These are phyloP conservation scores for Isoperla grammatica DNA, from an alignment of 2,888 invertebrate genomes.

Conservation along the genomic window DNA sequence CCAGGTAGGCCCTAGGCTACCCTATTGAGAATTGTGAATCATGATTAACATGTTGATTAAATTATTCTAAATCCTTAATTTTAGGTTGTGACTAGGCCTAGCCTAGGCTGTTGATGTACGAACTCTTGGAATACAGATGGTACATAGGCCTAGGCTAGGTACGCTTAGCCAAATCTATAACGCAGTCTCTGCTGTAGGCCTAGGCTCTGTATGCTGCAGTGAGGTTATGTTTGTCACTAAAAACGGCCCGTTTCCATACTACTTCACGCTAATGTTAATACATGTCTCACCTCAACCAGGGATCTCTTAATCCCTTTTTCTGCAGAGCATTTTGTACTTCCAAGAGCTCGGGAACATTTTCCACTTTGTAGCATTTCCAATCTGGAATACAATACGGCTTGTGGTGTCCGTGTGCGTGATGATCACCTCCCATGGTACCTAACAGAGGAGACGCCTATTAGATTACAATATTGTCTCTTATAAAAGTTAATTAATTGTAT, in stretches of 20 bases:
- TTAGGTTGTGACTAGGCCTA: too few relatives aligned
- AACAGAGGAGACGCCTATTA: neutral
- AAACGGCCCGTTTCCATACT: neutral
- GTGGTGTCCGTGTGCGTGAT: slow-evolving; percentile 49
- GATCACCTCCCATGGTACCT: slow-evolving; percentile 49
- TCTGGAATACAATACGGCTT: slow-evolving; percentile 64
- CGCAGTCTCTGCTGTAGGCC: too few relatives aligned
- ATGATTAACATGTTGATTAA: too few relatives aligned
- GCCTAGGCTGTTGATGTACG: too few relatives aligned
- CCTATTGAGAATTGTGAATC: too few relatives aligned
- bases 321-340: slow-evolving; percentile 60
- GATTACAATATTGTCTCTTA: too few relatives aligned
- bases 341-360: slow-evolving; percentile 60
- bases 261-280: neutral
- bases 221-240: neutral
- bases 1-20: too few relatives aligned
- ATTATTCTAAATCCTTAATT: too few relatives aligned
- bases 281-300: slow-evolving; percentile 76
- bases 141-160: neutral
- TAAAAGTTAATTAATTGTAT: too few relatives aligned
- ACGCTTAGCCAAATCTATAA: too few relatives aligned
- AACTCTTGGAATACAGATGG: too few relatives aligned
- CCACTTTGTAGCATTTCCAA: slow-evolving; percentile 64
- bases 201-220: neutral
- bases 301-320: slow-evolving; percentile 69